Conservation (phyloP, 2,113 vertebrate genomes). For the Mustelus asterias region DNA sequence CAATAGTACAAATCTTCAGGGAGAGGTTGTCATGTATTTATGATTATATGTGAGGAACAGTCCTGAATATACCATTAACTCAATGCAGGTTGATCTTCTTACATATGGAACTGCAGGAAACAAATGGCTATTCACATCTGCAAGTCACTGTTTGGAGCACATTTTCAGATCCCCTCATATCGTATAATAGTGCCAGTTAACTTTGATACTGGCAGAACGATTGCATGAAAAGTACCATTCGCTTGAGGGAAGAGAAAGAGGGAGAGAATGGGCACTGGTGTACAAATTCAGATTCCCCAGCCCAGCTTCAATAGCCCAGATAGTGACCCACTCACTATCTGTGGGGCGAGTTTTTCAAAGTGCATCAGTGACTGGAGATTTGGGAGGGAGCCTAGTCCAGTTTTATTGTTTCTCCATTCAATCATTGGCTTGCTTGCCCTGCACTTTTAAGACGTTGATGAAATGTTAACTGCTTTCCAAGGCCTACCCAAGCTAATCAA, state of each 20-base stretch:
- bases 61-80: background rate
- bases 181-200: background rate
- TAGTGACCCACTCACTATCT: background rate
- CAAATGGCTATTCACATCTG: background rate
- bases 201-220: background rate
- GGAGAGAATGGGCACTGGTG: background rate
- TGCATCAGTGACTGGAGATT: background rate
- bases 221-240: background rate
- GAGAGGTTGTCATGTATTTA: background rate
- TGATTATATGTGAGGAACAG: background rate
- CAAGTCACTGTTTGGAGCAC: background rate
- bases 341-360: background rate
- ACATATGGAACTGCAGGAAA: background rate
- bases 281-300: background rate
- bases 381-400: background rate
- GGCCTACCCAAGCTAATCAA: background rate
- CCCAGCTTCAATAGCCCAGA: background rate
- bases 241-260: background rate
- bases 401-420: background rate
- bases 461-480: background rate
- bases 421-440: background rate
- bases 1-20: background rate
- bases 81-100: background rate
- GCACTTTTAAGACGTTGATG: background rate
- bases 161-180: background rate